phyloP scores from a whole-genome alignment of 2,797 vertebrate genomes.

The Parauchenoglanis ngamensis region DNA sequence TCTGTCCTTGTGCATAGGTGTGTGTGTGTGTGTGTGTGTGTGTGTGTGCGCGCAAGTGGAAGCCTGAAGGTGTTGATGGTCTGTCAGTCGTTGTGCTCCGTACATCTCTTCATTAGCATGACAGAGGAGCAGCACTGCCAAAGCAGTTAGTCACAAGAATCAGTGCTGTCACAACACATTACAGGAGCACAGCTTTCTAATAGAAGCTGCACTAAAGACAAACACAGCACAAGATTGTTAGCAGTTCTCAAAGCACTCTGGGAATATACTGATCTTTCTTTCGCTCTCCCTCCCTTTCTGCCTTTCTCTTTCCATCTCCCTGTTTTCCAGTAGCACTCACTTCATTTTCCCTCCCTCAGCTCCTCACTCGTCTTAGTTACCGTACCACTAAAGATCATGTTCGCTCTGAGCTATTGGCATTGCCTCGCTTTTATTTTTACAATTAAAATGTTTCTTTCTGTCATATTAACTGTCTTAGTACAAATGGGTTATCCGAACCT shows the following conservation, averaged over 20 bases:
- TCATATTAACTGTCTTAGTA: not conserved
- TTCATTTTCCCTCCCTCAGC: conserved; percentile 11
- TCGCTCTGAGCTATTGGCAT: not conserved
- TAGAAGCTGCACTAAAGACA: conserved; percentile 64
- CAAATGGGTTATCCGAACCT: not conserved
- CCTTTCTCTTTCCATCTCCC: conserved; percentile 17
- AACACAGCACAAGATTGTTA: conserved; percentile 58
- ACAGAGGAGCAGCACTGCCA: conserved; percentile 75
- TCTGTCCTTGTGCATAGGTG: conserved; percentile 45
- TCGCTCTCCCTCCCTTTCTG: not conserved
- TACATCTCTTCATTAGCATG: conserved; percentile 77
- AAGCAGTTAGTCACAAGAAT: conserved; percentile 80
- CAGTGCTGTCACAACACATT: conserved; percentile 79
- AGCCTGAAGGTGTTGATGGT: conserved; percentile 49
- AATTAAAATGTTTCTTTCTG: not conserved
- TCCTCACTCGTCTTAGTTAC: conserved; percentile 26
- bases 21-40: conserved; percentile 48
- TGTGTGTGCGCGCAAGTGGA: conserved; percentile 35
- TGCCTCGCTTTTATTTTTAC: not conserved
- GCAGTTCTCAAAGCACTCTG: conserved; percentile 39
- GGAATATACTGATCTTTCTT: conserved; percentile 58
- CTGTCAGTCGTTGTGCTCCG: conserved; percentile 71
- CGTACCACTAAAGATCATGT: not conserved
- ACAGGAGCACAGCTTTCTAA: conserved; percentile 67
- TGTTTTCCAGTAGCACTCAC: not conserved